Base-by-base conservation (phyloP, 2,888 invertebrate genomes). In the Camponotus fellah region DNA sequence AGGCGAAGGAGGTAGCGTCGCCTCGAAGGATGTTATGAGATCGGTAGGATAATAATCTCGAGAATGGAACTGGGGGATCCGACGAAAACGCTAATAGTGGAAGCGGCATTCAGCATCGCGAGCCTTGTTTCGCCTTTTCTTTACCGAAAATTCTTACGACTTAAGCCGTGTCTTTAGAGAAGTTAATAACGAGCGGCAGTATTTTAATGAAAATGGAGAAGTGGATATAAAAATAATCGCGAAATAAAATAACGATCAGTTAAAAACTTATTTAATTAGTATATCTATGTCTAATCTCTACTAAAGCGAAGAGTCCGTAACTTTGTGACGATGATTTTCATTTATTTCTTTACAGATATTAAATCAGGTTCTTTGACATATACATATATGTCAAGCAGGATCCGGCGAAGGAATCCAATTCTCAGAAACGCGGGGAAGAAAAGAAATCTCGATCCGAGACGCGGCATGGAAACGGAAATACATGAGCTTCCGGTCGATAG, bases 1-100 rank as follows among this genome's bases (percentile, higher is more conserved):
- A 64, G 10, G 14, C n/a, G 43, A 32, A 85, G 87, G 76, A 85
- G 72, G 32, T 49, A 56, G 58, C 89, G 87, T 91, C 90, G 86
- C 85, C 87, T 90, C 87, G 87, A 89, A 89, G 90, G 89, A 93
- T 89, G 89, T 93, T 93, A 91, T 90, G 91, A 92, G 92, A 92
- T 92, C 92, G 90, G 90, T 89, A 91, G 91, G 90, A 91, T 91
- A 91, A 92, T 92, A 89, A 91, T 89, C 90, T 88, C 83, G 82
- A 74, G 58, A 64, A 80, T 82, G 66, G 65, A 82, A 76, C 32
- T 76, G 40, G 65, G 66, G 40, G 60, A 83, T 77, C 64, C 79
- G 60, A 80, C 58, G 65, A 74, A 82, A 87, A 84, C 83, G 86
- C 87, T 85, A 90, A 90, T 90, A 90, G 88, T 85, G 82, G 85